Conservation (phyloP, 2,797 vertebrate genomes). For the Periophthalmus magnuspinnatus region DNA sequence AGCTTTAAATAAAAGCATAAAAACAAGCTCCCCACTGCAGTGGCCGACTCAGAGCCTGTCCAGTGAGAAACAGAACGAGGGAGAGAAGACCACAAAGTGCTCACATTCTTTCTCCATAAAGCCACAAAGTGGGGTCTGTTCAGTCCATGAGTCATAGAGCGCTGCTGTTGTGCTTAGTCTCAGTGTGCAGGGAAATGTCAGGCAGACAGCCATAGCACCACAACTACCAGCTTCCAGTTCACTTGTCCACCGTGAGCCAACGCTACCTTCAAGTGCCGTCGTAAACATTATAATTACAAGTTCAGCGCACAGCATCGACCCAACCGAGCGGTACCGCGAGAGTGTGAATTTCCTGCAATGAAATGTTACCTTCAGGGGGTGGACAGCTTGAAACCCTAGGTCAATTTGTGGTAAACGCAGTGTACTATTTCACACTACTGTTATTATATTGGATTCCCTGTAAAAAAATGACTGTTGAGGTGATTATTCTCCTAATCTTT, state of each 20-base stretch:
- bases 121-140: conserved; percentile 79
- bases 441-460: conserved; percentile 26
- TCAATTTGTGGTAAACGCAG: conserved; percentile 45
- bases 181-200: conserved; percentile 73
- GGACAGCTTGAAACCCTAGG: conserved; percentile 40
- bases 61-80: conserved; percentile 37
- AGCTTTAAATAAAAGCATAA: not conserved
- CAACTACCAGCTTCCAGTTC: conserved; percentile 59
- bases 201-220: conserved; percentile 68
- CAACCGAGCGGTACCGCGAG: conserved; percentile 46
- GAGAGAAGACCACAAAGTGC: conserved; percentile 57
- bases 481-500: conserved; percentile 1
- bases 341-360: conserved; percentile 57
- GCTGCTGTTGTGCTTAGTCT: conserved; percentile 76
- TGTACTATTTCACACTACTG: conserved; percentile 37
- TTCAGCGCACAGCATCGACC: conserved; percentile 58
- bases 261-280: conserved; percentile 62
- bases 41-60: conserved; percentile 33
- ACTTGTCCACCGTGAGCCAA: conserved; percentile 54
- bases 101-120: conserved; percentile 74
- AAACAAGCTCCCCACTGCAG: conserved; percentile 45
- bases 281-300: conserved; percentile 72
- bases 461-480: conserved; percentile 17
- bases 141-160: conserved; percentile 75
- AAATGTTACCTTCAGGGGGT: conserved; percentile 57